Base-by-base conservation (phyloP, 2,888 invertebrate species). In the Oithona nana region DNA sequence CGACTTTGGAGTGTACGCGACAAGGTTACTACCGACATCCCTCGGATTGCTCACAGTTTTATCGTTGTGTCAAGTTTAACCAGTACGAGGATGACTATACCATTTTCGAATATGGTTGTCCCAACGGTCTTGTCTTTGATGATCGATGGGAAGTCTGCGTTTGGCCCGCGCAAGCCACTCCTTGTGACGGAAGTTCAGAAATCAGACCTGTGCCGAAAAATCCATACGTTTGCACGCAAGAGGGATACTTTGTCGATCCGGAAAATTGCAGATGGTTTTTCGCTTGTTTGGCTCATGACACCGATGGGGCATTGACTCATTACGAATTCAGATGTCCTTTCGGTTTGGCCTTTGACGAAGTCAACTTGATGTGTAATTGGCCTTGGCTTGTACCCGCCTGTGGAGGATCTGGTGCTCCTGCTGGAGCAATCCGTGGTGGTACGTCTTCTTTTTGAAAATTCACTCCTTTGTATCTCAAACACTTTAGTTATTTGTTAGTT, bases 181-280 rank as follows among this genome's bases (percentile, higher is more conserved):
- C 85, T 1, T 86, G 86, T 69, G 80, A 83, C 20, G 86, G 85
- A 64, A 73, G 73, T 59, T 83, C 83, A 31, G 86, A 86, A 75
- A 84, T 86, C 39, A 83, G 83, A 0, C 84, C 86, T 0, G 83
- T 84, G 0, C 81, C 84, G 0, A 73, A 75, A 61, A 76, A 78
- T 1, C 77, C 83, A 67, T 86, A 84, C 72, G 73, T 78, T 31
- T 86, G 86, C 69, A 82, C 83, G 0, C 75, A 76, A 56, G 77
- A 79, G 67, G 86, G 86, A 64, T 86, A 84, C 71, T 86, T 83
- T 70, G 83, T 82, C 0, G 86, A 86, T 71, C 84, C 84, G 0
- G 83, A 83, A 71, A 85, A 86, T 73, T 86, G 86, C 67, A 79
- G 85, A 64, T 86, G 84, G 84, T 86, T 86, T 78, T 86, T 84